Percentiles rank a stretch among this genome's conserved stretches.
Evolutionary conservation across 2,888 invertebrate genomes (phyloP).

Genomic region (Rugalucina vietnamica): DNA sequence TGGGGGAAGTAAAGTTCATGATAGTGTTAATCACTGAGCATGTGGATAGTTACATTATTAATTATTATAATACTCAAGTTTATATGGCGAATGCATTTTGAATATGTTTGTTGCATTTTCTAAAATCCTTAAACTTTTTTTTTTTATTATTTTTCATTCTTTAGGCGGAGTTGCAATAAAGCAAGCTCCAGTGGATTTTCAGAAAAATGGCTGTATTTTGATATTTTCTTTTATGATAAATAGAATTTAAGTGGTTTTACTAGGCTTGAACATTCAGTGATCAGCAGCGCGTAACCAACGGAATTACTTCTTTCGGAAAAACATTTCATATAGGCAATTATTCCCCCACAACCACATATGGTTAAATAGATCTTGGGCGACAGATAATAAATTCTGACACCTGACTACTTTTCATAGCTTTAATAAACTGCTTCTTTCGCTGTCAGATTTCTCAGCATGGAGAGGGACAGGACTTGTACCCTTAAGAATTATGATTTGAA

Average conservation of each 20-base stretch:
- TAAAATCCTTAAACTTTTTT: too few relatives aligned
- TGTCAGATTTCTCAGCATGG: too few relatives aligned
- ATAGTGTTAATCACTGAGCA: too few relatives aligned
- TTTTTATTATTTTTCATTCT: too few relatives aligned
- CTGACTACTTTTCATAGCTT: slow-evolving; percentile 1
- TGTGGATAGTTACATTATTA: too few relatives aligned
- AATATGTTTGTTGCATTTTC: too few relatives aligned
- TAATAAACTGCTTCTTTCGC: not conserved
- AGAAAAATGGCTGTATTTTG: not conserved
- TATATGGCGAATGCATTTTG: too few relatives aligned
- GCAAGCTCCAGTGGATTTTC: not conserved
- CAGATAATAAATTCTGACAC: not conserved
- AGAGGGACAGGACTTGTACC: too few relatives aligned
- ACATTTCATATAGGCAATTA: not conserved
- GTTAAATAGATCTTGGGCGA: not conserved
- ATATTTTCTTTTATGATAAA: not conserved
- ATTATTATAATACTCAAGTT: too few relatives aligned
- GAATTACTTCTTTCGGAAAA: not conserved
- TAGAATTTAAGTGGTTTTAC: not conserved
- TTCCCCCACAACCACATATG: not conserved
- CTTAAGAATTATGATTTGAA: too few relatives aligned
- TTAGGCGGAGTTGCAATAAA: too few relatives aligned
- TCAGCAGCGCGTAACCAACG: not conserved
- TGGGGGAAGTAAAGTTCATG: too few relatives aligned
- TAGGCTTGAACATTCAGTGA: not conserved